Conservation (phyloP, 2,888 invertebrate species). For the Tipula confusa region DNA sequence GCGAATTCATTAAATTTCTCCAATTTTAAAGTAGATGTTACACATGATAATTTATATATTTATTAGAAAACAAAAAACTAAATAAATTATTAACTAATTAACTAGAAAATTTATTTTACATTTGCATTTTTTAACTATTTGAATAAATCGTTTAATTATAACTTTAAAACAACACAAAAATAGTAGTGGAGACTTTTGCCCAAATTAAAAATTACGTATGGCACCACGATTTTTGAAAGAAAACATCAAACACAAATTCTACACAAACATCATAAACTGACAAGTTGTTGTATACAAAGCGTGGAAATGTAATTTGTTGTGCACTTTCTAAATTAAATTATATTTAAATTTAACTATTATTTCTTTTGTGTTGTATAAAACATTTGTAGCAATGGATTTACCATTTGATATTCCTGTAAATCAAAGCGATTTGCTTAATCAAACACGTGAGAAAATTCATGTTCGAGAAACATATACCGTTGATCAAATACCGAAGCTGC, state of each 20-base stretch:
- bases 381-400: not conserved
- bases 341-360: not conserved
- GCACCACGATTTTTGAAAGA: not conserved
- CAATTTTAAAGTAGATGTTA: not conserved
- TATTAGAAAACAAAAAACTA: not conserved
- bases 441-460: not conserved
- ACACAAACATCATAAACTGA: not conserved
- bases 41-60: not conserved
- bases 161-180: not conserved
- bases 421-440: conserved; percentile 26
- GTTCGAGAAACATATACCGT: not conserved
- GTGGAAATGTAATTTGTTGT: not conserved
- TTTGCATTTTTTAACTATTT: too few species aligned
- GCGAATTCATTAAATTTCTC: not conserved
- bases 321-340: not conserved
- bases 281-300: not conserved
- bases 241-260: not conserved
- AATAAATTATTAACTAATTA: not conserved
- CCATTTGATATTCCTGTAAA: not conserved
- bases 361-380: not conserved
- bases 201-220: not conserved
- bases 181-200: not conserved
- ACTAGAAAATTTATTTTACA: too few species aligned
- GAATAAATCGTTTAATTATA: not conserved
- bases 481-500: conserved; percentile 27